phyloP scores from a whole-genome alignment of 1,140 invertebrate genomes.

The Sarcophaga peregrina region DNA sequence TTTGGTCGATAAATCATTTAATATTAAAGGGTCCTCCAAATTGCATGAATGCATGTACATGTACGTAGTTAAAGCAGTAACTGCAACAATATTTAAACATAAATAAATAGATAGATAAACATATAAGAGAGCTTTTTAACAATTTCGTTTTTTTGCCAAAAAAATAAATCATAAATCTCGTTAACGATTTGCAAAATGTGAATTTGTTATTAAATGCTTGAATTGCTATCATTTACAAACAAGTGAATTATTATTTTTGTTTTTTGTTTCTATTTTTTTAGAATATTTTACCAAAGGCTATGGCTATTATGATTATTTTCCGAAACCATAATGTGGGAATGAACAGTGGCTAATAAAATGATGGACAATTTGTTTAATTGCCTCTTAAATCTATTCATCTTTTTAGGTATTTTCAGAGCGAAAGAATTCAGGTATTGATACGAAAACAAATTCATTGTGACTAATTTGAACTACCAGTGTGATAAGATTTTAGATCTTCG shows the following conservation, averaged over 20 bases:
- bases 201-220: constrained; percentile 41
- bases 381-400: no score
- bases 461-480: no score
- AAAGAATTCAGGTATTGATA: no score
- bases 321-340: not conserved
- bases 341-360: not conserved
- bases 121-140: not conserved
- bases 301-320: not conserved
- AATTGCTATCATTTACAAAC: constrained; percentile 30
- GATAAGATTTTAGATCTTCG: no score
- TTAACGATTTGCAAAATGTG: constrained; percentile 40
- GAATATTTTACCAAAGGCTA: no score
- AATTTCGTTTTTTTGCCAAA: no score
- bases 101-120: constrained; percentile 31
- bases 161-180: constrained; percentile 42
- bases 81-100: not conserved
- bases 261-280: no score
- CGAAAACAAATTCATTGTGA: no score
- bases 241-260: constrained; percentile 22
- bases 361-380: no score
- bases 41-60: no score
- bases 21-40: constrained; percentile 20
- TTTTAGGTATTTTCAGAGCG: no score
- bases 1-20: constrained; percentile 33
- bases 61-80: not conserved